Evolutionary conservation across 2,888 invertebrate species (phyloP), one percentile per base, ranked within the genome.

Genomic region (Coenonympha arcania): DNA sequence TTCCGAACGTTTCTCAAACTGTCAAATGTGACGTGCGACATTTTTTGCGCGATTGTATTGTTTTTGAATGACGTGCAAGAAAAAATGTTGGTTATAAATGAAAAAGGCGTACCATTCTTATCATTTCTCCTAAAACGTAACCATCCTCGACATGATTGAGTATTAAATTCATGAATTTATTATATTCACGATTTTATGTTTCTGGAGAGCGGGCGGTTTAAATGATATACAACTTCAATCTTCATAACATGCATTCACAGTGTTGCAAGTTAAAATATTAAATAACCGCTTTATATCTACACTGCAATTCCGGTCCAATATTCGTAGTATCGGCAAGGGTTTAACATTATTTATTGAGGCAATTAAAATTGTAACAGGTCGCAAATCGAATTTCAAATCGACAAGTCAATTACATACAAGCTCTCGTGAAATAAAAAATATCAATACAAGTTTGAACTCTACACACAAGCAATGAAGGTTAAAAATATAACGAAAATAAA

Each of bases 151-250:
- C 70, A 73, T 75, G 77, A 83, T 85, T 84, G 75, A 82, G 84
- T 81, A 85, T 81, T 83, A 81, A n/a, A 76, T 76, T 68, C 68
- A 80, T 80, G 82, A 82, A 84, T 83, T 84, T n/a, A n/a, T n/a
- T n/a, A 85, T 85, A 85, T 85, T 84, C 80, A 84, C 80, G 73
- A 78, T 75, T 80, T 79, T 79, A 79, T 80, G 76, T 69, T 74
- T 73, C 69, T 67, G 70, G 57, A 60, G 66, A 78, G 62, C 66
- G 62, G 59, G 64, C 57, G 59, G 59, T 59, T 65, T 61, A 61
- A 62, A 66, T 58, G 51, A 55, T 56, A 54, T 55, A 57, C 53
- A 51, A 55, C 57, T 55, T 55, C 55, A 51, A 51, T 54, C 57
- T 55, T 55, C 49, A 53, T 54, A 56, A 54, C 52, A 56, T 47